phyloP scores from a whole-genome alignment of 2,113 vertebrate genomes.

The Ictidomys tridecemlineatus region DNA sequence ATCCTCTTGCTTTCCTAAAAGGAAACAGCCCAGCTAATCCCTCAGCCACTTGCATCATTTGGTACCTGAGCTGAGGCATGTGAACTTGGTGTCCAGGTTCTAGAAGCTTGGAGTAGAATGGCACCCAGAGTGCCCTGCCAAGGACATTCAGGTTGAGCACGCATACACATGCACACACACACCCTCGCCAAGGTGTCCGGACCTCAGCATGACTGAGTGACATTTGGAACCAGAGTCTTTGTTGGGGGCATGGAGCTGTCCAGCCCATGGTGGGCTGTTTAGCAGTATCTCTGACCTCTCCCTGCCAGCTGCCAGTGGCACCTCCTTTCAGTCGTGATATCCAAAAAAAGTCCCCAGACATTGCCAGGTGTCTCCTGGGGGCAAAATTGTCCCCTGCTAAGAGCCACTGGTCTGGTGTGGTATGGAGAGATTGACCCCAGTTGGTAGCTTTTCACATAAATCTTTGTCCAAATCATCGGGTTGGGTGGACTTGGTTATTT shows the following conservation, averaged over 20 bases:
- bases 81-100: slow-evolving; percentile 6
- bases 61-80: slow-evolving; percentile 14
- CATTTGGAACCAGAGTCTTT: not conserved
- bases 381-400: rapidly evolving
- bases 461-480: slow-evolving; percentile 40
- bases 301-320: not conserved
- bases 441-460: not conserved
- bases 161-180: rapidly evolving
- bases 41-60: slow-evolving; percentile 30
- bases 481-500: slow-evolving; percentile 62
- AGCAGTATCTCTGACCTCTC: not conserved
- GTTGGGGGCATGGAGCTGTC: rapidly evolving
- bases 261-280: rapidly evolving
- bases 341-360: not conserved
- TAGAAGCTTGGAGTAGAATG: not conserved
- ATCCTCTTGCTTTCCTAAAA: slow-evolving; percentile 34
- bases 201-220: rapidly evolving
- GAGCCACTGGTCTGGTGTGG: not conserved
- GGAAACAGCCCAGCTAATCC: not conserved
- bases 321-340: not conserved
- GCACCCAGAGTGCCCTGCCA: no score
- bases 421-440: not conserved
- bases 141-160: not conserved
- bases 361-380: not conserved
- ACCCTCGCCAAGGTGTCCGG: not conserved